Base-by-base conservation (phyloP, 1,140 invertebrate genomes). In the Hetaerina americana region DNA sequence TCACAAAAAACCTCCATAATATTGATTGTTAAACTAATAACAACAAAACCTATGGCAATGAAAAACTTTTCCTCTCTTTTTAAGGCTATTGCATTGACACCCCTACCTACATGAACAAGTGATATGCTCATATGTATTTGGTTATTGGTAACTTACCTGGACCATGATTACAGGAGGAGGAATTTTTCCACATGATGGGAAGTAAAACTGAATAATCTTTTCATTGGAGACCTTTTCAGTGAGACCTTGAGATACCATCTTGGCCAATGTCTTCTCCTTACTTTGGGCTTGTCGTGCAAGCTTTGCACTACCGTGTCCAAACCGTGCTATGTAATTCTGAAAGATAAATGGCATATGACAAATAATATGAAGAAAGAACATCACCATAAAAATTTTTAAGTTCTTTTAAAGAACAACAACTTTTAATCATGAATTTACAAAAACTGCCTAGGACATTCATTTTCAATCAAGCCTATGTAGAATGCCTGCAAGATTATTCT, bases 131-230 rank as follows among this genome's bases (percentile, higher is more conserved):
- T n/a, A n/a, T n/a, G n/a, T n/a, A n/a, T n/a, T n/a, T n/a, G n/a
- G n/a, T n/a, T n/a, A n/a, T n/a, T n/a, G n/a, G n/a, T n/a, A 71
- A 29, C 72, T 26, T 74, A 84, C 82, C 80, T 94, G 93, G 49
- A 99, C 95, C 95, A 98, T 98, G 74, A 99, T 98, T 72, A 99
- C 97, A 0, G 98, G 98, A 0, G 98, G 98, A 66, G 98, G 97
- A 75, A 99, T 92, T 26, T 87, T 92, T 71, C 96, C 97, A 81
- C 97, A 98, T 27, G 93, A 93, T 8, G 96, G 96, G 81, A 99
- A 99, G 80, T 95, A 97, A 80, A 99, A 98, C 69, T 91, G 91
- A 10, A 98, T 85, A 28, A 86, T 87, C 87, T 96, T 98, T 77
- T 99, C 97, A 74, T 85, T 87, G 0, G 87, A 83, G 0, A 98